Evolutionary conservation across 1,140 invertebrate species (phyloP), one percentile per base, ranked within the genome.

Genomic region (Aporrectodea caliginosa): DNA sequence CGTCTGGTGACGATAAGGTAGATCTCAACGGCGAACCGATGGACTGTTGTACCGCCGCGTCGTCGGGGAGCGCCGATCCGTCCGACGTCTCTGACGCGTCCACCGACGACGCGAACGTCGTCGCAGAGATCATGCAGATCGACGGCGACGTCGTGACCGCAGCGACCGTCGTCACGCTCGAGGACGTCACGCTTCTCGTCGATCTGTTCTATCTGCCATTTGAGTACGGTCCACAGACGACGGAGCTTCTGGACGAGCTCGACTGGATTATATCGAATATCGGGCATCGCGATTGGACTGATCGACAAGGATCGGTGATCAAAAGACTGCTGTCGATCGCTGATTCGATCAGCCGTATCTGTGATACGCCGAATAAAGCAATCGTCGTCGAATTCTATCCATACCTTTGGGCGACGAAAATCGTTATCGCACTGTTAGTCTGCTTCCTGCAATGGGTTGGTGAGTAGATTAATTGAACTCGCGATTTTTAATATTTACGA

Each of bases 141-240:
- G 43, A 58, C 43, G 22, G 43, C 43, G 43, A 58, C 43, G 43
- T 22, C 43, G 43, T 22, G 6, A 58, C 43, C 43, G 22, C 43
- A 6, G 43, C 6, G 6, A 6, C 43, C 22, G 43, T 22, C 43
- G 43, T 22, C 1, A 76, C 75, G 27, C 16, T 32, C 75, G 94
- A 97, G 78, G 96, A 98, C 88, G 85, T 98, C 14, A 89, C 92
- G 12, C 87, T 98, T 16, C 88, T 99, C 0, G 95, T 95, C 85
- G 96, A 99, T 88, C 89, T 98, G 14, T 99, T 98, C 88, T 99
- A 98, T 89, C 88, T 98, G 80, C 98, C 98, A 0, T 99, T 98
- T 88, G 97, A 98, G 87, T 95, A 99, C 86, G 97, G 97, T 0
- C 90, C 92, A 35, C 92, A 94, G 84, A 96, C 94, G 1, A 88